These are phyloP conservation scores for Brenthis ino DNA, from an alignment of 2,888 invertebrate genomes.

Conservation along the genomic window DNA sequence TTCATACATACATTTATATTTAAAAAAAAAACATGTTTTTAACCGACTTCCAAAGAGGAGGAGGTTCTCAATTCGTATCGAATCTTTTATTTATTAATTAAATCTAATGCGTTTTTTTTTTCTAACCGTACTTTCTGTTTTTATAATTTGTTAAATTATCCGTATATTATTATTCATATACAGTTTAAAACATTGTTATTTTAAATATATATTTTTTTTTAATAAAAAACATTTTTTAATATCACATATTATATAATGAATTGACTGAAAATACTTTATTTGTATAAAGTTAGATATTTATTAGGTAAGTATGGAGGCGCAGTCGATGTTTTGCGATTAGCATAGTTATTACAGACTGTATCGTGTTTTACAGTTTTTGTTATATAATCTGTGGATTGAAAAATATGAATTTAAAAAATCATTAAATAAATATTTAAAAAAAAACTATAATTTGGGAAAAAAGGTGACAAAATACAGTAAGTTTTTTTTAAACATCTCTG, in stretches of 20 bases:
- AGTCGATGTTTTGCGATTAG: background rate
- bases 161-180: background rate
- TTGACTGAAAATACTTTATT: background rate
- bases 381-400: background rate
- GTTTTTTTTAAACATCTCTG: no score
- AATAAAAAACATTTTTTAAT: no score
- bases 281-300: background rate
- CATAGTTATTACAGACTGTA: constrained; percentile 14
- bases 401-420: no score
- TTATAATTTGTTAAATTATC: background rate
- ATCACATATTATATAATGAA: background rate
- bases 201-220: no score
- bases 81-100: no score
- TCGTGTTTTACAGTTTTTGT: constrained; percentile 8
- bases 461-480: no score
- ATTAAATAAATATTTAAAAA: no score
- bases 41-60: no score
- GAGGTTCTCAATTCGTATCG: no score
- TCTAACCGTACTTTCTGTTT: background rate
- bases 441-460: no score
- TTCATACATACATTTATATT: background rate
- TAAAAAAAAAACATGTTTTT: no score
- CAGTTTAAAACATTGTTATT: background rate
- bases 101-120: background rate
- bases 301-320: background rate